Base-by-base conservation (phyloP, 2,888 invertebrate species). In the Cyrtodaria siliqua region DNA sequence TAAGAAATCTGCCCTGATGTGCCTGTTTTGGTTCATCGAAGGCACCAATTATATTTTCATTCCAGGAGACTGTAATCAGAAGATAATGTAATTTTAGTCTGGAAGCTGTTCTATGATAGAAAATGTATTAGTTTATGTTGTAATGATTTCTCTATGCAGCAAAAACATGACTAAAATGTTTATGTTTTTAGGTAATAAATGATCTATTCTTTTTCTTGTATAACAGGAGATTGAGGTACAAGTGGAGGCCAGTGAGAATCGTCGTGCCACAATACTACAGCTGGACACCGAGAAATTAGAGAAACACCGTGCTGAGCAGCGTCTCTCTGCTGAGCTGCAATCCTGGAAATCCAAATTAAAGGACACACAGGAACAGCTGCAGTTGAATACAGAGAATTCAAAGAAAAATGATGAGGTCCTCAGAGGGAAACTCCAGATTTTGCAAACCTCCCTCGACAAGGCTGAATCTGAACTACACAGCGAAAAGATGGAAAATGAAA, bases 211-310 rank as follows among this genome's bases (percentile, higher is more conserved):
- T n/a, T n/a, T n/a, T n/a, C n/a, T n/a, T n/a, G n/a, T n/a, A n/a
- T n/a, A n/a, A 2, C 67, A 85, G 85, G 85, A 85, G 49, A 33
- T 75, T 47, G 85, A 85, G 52, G 49, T 59, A 14, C 77, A 80
- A 16, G 77, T 75, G 33, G 53, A 56, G 16, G 67, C 70, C 2
- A 75, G 63, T 66, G 85, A 82, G 40, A 70, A 53, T 20, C 52
- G 83, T 33, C 20, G 82, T 14, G 60, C 66, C 33, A 84, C 84
- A 2, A 68, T 84, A 16, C 62, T 72, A 12, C 71, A 82, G 12
- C 56, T 79, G 33, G 84, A 84, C 53, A 44, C 62, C 2, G 82
- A 74, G 47, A 64, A 75, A 20, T 50, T 60, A 12, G 74, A 77
- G 49, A 66, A 74, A 49, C 70, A 55, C 23, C 53, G 53, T 47